A percentile compares a stretch with the other conserved stretches of the same genome.
phyloP scores from a whole-genome alignment of 2,888 invertebrate species.

The Spodoptera littoralis region DNA sequence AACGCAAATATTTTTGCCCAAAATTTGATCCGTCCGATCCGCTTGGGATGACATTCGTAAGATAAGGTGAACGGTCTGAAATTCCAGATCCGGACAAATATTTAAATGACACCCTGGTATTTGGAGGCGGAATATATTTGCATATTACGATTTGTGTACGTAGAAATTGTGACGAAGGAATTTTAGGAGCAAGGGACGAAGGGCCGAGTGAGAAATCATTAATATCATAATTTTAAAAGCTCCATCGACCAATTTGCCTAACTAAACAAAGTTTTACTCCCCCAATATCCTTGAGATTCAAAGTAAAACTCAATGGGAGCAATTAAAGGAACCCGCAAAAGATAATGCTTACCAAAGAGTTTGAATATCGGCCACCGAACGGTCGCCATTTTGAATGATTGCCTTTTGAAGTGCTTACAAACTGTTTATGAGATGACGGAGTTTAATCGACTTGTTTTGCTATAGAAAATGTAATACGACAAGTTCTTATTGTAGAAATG shows the following conservation, averaged over 20 bases:
- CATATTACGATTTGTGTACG: slow-evolving; percentile 14
- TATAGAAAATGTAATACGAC: slow-evolving; percentile 8
- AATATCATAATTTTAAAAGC: slow-evolving; percentile 7
- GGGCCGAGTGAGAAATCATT: slow-evolving; percentile 2
- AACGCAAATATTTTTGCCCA: no score
- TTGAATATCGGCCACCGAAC: slow-evolving; percentile 55
- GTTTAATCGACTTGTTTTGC: slow-evolving; percentile 34
- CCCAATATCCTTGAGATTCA: slow-evolving; percentile 29
- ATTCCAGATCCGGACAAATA: slow-evolving; percentile 25
- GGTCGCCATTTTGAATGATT: slow-evolving; percentile 60
- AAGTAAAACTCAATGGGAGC: slow-evolving; percentile 42
- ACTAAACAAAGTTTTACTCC: slow-evolving; percentile 12
- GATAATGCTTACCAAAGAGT: slow-evolving; percentile 55
- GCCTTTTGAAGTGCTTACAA: slow-evolving; percentile 39
- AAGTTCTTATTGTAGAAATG: no score
- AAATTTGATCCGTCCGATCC: neutral
- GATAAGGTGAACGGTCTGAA: neutral
- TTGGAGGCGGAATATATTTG: slow-evolving; percentile 24
- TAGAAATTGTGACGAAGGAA: neutral
- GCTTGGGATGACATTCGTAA: slow-evolving; percentile 3
- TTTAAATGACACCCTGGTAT: slow-evolving; percentile 28
- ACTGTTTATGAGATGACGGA: slow-evolving; percentile 36
- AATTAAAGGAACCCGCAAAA: slow-evolving; percentile 46
- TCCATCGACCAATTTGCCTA: slow-evolving; percentile 9
- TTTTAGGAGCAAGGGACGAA: neutral